These are phyloP conservation scores for Kryptopterus vitreolus DNA, from an alignment of 2,797 vertebrate species.

Conservation along the genomic window DNA sequence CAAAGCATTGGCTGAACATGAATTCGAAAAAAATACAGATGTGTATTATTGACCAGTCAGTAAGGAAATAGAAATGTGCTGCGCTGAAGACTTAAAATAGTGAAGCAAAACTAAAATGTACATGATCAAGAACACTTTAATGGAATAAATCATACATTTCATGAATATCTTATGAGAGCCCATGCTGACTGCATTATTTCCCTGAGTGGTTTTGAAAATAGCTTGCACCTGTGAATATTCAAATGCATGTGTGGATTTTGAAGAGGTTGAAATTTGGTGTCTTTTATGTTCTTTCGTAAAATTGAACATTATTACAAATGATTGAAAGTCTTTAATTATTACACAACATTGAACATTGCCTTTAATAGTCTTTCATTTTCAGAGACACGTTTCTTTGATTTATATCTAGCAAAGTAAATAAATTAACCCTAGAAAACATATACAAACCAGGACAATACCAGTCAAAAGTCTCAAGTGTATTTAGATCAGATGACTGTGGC, in stretches of 20 bases:
- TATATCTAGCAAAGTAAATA: too few relatives aligned
- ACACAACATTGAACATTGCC: not conserved
- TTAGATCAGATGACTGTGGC: too few relatives aligned
- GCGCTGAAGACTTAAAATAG: conserved; percentile 8
- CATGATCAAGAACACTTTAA: conserved; percentile 25
- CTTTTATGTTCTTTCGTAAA: not conserved
- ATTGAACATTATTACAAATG: not conserved
- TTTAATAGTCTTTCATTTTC: too few relatives aligned
- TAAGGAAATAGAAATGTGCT: not conserved
- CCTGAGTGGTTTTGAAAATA: conserved; percentile 42
- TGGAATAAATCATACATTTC: conserved; percentile 14
- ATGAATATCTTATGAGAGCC: conserved; percentile 47
- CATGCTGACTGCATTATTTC: conserved; percentile 32
- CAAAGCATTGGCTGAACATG: conserved; percentile 3
- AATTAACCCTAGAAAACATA: too few relatives aligned
- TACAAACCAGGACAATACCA: too few relatives aligned
- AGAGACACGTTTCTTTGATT: too few relatives aligned
- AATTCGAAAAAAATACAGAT: not conserved
- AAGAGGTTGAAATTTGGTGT: not conserved
- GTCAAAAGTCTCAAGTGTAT: too few relatives aligned
- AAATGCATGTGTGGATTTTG: not conserved
- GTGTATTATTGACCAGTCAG: not conserved
- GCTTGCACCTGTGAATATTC: conserved; percentile 27
- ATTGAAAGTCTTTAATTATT: too few relatives aligned
- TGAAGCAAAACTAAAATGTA: conserved; percentile 14